Evolutionary conservation across 2,888 invertebrate species (phyloP), one percentile per base, ranked within the genome.

Genomic region (Anorthoa munda): DNA sequence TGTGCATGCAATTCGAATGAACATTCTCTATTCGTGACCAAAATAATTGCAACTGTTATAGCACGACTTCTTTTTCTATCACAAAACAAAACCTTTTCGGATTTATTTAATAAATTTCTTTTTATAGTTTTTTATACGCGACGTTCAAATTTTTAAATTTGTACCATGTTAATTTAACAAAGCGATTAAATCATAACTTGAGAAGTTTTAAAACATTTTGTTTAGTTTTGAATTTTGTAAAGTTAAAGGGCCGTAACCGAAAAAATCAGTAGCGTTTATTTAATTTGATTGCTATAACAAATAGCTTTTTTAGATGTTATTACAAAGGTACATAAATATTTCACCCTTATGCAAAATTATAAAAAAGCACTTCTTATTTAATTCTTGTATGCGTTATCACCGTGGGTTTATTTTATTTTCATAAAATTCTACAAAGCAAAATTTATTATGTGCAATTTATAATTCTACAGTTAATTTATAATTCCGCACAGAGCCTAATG

Each of bases 31-130:
- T 46, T 58, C 55, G 21, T n/a, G 26, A 21, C 53, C 4, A 75
- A 50, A 50, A 55, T 17, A 56, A 61, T 55, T 9, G 15, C n/a
- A 18, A n/a, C 9, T 3, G 13, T 45, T 26, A 68, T 72, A 66
- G 58, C 72, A 81, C 81, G 13, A 64, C 4, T 48, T 31, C 2
- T 26, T 17, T 59, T 53, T 64, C 21, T 77, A 65, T 64, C 50
- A 77, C 64, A 72, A 70, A 46, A 39, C 31, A 65, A 39, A 50
- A 18, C 1, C 2, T 39, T 9, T 9, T 39, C 39, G 9, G 4
- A 56, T 15, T 45, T 48, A 51, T 26, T 12, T 31, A 13, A 23
- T 23, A 13, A 26, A 50, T 21, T n/a, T n/a, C n/a, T n/a, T n/a
- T 51, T 26, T 17, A 45, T n/a, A 18, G 50, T 50, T n/a, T n/a